These are phyloP conservation scores for Muscicapa comitata DNA, from an alignment of 2,797 vertebrate genomes.

Conservation along the genomic window DNA sequence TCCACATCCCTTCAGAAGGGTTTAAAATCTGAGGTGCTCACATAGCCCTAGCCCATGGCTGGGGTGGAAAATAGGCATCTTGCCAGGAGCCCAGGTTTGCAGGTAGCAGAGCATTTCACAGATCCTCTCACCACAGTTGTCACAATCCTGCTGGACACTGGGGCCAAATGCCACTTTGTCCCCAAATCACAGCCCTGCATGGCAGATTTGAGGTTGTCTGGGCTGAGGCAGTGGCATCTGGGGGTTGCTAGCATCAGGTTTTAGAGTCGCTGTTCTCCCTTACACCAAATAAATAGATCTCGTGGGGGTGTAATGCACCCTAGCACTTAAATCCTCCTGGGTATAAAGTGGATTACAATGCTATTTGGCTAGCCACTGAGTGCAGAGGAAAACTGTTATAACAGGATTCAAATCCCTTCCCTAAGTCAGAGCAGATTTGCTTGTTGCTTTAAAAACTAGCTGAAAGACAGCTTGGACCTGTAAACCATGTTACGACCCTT, in stretches of 20 bases:
- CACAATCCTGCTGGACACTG: accelerated
- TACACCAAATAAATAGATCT: neutral
- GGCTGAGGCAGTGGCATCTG: neutral
- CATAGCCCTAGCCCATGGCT: neutral
- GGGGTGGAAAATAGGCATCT: neutral
- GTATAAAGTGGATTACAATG: slow-evolving; percentile 12
- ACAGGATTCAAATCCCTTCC: neutral
- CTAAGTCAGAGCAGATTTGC: neutral
- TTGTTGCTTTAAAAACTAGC: neutral
- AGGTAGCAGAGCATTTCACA: neutral
- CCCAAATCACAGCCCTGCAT: neutral
- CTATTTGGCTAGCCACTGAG: neutral
- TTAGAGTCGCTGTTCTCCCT: neutral
- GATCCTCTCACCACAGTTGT: accelerated
- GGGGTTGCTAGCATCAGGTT: neutral
- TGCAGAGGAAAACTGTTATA: neutral
- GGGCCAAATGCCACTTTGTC: accelerated
- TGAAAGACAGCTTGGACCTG: neutral
- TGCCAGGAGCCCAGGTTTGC: neutral
- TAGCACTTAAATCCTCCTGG: neutral
- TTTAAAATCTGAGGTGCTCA: neutral
- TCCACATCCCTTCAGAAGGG: neutral
- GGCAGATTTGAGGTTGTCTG: neutral
- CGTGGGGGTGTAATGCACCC: neutral
- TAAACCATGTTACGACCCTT: accelerated